Evolutionary conservation across 1,140 invertebrate species (phyloP).

Genomic region (Drosophila rhopaloa): DNA sequence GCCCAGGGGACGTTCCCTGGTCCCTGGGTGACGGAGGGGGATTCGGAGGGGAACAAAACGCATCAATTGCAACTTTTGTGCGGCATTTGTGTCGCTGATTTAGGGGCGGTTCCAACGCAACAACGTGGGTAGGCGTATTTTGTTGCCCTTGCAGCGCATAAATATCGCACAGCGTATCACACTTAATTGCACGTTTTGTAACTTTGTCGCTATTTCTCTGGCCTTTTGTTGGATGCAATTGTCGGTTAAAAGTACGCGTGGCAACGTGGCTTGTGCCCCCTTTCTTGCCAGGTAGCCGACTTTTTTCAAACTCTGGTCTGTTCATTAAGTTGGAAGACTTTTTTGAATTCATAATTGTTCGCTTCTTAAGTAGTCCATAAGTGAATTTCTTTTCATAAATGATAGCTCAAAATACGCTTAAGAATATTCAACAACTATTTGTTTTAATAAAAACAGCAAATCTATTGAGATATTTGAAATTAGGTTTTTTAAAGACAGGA

Average conservation of each 20-base stretch:
- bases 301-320: too few relatives aligned
- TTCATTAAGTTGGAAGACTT: too few relatives aligned
- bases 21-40: not conserved
- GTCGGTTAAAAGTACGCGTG: not conserved
- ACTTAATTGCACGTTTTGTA: constrained; percentile 75
- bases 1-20: constrained; percentile 2
- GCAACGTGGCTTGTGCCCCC: not conserved
- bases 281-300: too few relatives aligned
- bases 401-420: too few relatives aligned
- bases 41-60: constrained; percentile 16
- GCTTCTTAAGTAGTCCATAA: too few relatives aligned
- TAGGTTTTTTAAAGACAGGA: too few relatives aligned
- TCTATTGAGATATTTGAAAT: too few relatives aligned
- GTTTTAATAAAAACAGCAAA: too few relatives aligned
- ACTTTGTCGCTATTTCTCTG: constrained; percentile 56
- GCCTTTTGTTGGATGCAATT: constrained; percentile 12
- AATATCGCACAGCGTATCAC: constrained; percentile 63
- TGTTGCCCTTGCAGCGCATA: constrained; percentile 48
- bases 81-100: constrained; percentile 55
- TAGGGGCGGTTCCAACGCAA: constrained; percentile 9
- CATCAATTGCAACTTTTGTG: constrained; percentile 56
- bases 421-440: too few relatives aligned
- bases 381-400: too few relatives aligned
- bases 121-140: constrained; percentile 30
- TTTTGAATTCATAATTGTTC: too few relatives aligned